Conservation (phyloP, 2,113 vertebrate genomes). For the Tragelaphus imberbis region DNA sequence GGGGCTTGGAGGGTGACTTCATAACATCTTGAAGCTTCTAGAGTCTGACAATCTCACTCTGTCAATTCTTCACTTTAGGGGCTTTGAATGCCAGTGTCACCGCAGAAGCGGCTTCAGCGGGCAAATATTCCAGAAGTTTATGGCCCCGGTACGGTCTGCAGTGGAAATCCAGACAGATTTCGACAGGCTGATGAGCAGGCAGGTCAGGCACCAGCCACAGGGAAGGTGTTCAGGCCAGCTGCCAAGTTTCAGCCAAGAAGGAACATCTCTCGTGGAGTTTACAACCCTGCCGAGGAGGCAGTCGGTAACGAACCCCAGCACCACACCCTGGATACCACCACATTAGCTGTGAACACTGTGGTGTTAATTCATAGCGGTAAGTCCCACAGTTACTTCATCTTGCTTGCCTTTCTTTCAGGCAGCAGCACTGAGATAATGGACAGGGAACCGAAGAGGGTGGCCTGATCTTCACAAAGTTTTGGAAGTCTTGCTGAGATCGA, state of each 20-base stretch:
- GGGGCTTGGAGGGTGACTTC: neutral
- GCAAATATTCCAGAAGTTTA: accelerated
- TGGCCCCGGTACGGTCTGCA: neutral
- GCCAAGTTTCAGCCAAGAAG: constrained; percentile 62
- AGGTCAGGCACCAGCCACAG: neutral
- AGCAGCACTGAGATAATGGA: constrained; percentile 30
- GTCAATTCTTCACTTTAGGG: neutral
- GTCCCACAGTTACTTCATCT: constrained; percentile 71
- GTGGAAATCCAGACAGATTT: neutral
- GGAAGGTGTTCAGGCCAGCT: neutral
- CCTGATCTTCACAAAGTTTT: neutral
- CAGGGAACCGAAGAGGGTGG: constrained; percentile 30
- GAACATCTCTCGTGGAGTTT: constrained; percentile 64
- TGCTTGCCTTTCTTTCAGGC: constrained; percentile 31
- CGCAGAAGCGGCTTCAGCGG: accelerated
- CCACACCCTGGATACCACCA: constrained; percentile 73
- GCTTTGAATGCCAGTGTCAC: neutral
- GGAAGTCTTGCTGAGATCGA: neutral
- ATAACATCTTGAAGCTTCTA: neutral
- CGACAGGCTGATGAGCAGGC: neutral
- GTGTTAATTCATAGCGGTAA: constrained; percentile 73
- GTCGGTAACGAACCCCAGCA: constrained; percentile 67
- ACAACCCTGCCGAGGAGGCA: constrained; percentile 50
- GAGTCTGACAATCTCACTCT: neutral
- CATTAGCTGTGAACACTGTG: constrained; percentile 74